phyloP scores from a whole-genome alignment of 2,797 vertebrate genomes.

The Tinamus major region DNA sequence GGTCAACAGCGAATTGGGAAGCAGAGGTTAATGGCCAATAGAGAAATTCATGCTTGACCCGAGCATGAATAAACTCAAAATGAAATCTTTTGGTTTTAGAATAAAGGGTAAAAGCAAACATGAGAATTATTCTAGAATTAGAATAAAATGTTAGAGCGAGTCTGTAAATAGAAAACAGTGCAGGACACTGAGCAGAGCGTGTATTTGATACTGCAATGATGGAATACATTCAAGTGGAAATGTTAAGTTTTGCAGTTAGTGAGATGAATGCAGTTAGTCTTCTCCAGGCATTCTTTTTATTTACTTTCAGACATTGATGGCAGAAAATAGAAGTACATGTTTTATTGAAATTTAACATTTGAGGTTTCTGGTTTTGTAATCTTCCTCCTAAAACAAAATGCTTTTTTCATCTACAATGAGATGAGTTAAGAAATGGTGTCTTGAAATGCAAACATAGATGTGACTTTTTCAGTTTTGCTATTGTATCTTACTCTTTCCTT shows the following conservation, averaged over 20 bases:
- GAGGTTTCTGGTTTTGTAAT: neutral
- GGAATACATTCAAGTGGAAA: fast-evolving
- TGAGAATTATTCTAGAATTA: neutral
- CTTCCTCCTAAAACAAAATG: neutral
- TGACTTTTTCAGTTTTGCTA: neutral
- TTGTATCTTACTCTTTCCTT: neutral
- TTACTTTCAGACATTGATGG: neutral
- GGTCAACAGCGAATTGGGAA: neutral
- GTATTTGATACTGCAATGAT: fast-evolving
- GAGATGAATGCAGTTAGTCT: neutral
- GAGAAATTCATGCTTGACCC: neutral
- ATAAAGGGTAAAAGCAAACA: neutral
- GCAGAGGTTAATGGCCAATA: neutral
- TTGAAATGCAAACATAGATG: neutral
- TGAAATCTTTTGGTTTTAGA: neutral
- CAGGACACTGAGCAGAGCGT: neutral
- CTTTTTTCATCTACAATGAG: neutral
- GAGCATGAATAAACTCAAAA: neutral
- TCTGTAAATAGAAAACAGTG: fast-evolving
- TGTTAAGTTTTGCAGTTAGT: fast-evolving
- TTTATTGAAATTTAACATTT: neutral
- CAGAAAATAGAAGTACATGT: neutral
- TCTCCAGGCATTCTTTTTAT: neutral
- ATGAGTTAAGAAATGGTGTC: neutral
- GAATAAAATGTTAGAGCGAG: neutral